Conservation (phyloP, 2,888 invertebrate species). For the Buathra laborator region DNA sequence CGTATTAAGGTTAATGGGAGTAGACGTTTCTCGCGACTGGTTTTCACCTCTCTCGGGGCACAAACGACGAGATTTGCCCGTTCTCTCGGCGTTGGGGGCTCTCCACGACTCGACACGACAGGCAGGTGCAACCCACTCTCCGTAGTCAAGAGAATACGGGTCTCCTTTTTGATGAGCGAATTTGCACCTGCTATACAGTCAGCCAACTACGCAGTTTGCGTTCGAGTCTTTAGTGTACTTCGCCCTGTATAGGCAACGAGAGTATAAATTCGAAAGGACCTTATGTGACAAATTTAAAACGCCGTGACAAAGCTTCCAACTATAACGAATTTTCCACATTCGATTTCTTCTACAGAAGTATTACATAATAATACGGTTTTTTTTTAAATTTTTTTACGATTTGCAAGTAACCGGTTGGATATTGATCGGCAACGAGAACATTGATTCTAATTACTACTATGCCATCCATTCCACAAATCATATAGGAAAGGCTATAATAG, state of each 20-base stretch:
- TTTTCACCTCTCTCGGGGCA: slow-evolving; percentile 55
- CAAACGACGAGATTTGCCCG: slow-evolving; percentile 59
- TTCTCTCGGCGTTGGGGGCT: slow-evolving; percentile 31
- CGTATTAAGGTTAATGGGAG: slow-evolving; percentile 66
- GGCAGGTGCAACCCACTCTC: slow-evolving; percentile 56
- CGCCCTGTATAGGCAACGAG: neutral
- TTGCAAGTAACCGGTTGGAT: too few relatives aligned
- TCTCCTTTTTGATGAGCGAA: slow-evolving; percentile 39
- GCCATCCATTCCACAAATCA: neutral
- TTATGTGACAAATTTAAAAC: neutral
- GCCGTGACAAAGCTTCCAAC: neutral
- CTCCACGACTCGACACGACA: slow-evolving; percentile 55
- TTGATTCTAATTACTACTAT: neutral
- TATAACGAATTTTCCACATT: neutral
- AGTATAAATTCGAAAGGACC: neutral
- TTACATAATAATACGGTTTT: too few relatives aligned
- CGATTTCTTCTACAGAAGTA: too few relatives aligned
- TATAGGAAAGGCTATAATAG: neutral
- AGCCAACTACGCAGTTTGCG: slow-evolving; percentile 18
- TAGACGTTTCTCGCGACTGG: slow-evolving; percentile 55
- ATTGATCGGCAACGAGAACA: too few relatives aligned
- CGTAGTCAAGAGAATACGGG: slow-evolving; percentile 54
- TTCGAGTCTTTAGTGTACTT: slow-evolving; percentile 13
- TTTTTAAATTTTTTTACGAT: too few relatives aligned
- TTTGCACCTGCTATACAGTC: slow-evolving; percentile 65